phyloP scores from a whole-genome alignment of 2,888 invertebrate genomes.

The Gerris lacustris region DNA sequence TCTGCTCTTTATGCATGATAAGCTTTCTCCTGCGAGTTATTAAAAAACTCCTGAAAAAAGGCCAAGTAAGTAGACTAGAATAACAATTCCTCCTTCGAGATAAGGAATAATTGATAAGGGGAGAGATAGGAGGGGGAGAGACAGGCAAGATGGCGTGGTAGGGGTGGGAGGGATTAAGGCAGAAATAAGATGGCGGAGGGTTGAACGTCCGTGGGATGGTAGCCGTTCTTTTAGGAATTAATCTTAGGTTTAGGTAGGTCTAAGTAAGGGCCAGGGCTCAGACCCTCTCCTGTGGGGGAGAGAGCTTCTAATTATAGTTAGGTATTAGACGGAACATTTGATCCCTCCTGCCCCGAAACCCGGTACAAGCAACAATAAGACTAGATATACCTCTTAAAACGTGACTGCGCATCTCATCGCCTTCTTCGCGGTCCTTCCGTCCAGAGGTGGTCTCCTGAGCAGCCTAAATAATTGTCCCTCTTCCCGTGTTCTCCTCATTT shows the following conservation, averaged over 20 bases:
- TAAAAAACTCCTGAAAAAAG: too few relatives aligned
- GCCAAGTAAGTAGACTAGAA: too few relatives aligned
- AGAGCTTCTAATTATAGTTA: not conserved
- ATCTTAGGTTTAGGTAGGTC: not conserved
- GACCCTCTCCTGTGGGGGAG: not conserved
- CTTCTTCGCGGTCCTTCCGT: not conserved
- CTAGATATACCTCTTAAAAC: conserved; percentile 1
- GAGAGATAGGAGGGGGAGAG: not conserved
- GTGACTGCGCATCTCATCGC: not conserved
- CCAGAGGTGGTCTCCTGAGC: not conserved
- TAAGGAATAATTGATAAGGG: not conserved
- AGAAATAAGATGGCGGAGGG: conserved; percentile 3
- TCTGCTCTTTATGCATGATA: too few relatives aligned
- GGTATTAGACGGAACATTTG: not conserved
- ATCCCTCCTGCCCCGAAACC: not conserved
- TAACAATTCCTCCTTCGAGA: not conserved
- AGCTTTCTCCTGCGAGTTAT: too few relatives aligned
- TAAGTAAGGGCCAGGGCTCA: not conserved
- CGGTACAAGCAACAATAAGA: not conserved
- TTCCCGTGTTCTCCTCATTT: conserved; percentile 5
- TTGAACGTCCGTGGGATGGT: not conserved
- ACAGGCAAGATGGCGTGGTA: not conserved
- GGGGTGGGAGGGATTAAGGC: not conserved
- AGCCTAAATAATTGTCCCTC: not conserved
- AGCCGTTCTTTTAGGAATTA: conserved; percentile 1